These are phyloP conservation scores for Embidobia sp. DNA, from an alignment of 2,888 invertebrate species.

Conservation along the genomic window DNA sequence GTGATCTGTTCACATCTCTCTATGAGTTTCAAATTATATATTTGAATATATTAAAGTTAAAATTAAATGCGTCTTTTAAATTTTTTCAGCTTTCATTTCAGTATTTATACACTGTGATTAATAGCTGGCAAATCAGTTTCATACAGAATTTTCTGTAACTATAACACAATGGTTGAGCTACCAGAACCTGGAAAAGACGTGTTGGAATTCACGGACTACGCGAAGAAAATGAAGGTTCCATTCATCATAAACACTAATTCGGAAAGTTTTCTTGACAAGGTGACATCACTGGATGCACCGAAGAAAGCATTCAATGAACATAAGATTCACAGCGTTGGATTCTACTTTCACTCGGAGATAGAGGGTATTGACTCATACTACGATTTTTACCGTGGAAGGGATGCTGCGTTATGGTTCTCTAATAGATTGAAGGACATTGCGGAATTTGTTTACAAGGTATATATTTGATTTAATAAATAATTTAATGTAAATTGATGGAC, in stretches of 20 bases:
- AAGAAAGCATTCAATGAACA: neutral
- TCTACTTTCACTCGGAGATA: no score
- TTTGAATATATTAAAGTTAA: no score
- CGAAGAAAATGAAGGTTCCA: neutral
- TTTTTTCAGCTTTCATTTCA: no score
- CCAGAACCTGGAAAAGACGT: neutral
- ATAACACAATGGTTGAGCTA: no score
- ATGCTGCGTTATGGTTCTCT: neutral
- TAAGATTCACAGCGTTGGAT: neutral
- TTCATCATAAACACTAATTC: neutral
- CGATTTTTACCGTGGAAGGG: no score
- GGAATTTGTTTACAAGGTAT: neutral
- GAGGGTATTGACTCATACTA: neutral
- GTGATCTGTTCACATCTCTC: no score
- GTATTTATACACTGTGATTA: no score
- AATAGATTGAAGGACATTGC: neutral
- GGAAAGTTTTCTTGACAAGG: neutral
- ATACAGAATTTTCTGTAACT: no score
- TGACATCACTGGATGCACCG: neutral
- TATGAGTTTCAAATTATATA: no score
- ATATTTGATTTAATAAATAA: neutral
- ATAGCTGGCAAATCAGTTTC: no score
- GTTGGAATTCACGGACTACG: conserved; percentile 4
- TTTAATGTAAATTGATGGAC: neutral
- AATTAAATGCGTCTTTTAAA: no score